Evolutionary conservation across 2,797 vertebrate species (phyloP).

Genomic region (Parauchenoglanis punctatus): DNA sequence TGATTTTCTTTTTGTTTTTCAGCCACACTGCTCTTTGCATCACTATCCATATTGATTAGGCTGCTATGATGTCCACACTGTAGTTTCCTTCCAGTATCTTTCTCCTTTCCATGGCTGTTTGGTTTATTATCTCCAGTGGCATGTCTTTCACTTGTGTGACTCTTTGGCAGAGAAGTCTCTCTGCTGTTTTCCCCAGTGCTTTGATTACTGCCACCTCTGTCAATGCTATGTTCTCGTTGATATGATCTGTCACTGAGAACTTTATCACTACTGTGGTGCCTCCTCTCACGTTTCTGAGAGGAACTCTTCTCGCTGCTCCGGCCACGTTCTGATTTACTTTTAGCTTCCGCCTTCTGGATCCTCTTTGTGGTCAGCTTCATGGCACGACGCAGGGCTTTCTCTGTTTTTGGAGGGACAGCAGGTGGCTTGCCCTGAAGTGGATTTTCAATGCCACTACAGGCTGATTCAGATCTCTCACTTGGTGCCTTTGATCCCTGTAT

Average conservation of each 20-base stretch:
- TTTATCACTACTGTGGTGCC: constrained; percentile 44
- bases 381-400: constrained; percentile 89
- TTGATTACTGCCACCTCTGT: constrained; percentile 64
- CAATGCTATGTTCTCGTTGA: constrained; percentile 57
- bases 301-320: constrained; percentile 61
- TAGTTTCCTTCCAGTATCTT: not conserved
- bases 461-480: constrained; percentile 72
- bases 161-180: constrained; percentile 35
- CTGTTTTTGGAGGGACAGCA: constrained; percentile 89
- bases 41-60: not conserved
- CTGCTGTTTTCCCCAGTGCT: constrained; percentile 63
- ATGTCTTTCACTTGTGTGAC: constrained; percentile 21
- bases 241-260: constrained; percentile 35
- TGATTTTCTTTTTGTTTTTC: not conserved
- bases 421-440: constrained; percentile 83
- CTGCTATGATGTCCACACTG: not conserved
- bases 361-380: constrained; percentile 89
- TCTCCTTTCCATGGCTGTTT: constrained; percentile 25
- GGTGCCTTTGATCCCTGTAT: constrained; percentile 56
- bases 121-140: constrained; percentile 7
- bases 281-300: constrained; percentile 52
- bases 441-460: constrained; percentile 70
- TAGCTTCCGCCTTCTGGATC: constrained; percentile 82
- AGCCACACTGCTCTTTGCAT: not conserved
- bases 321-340: constrained; percentile 64